A percentile compares a stretch with the other conserved stretches of the same genome.
Evolutionary conservation across 2,113 vertebrate genomes (phyloP).

Genomic region (Phalacrocorax brasilianus): DNA sequence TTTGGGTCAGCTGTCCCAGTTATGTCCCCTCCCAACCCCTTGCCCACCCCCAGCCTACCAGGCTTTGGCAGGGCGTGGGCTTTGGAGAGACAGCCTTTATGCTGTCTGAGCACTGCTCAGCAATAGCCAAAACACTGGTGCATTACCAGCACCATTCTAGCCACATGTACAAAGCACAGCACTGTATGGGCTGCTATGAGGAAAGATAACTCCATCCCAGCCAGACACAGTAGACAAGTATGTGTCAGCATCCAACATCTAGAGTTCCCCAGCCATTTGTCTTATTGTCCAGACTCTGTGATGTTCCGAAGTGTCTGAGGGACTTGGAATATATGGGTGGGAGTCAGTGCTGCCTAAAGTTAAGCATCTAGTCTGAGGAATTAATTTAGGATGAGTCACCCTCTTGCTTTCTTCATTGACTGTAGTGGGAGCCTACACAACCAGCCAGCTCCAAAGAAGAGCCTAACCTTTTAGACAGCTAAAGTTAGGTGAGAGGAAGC

Average conservation of each 20-base stretch:
- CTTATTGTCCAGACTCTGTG: neutral
- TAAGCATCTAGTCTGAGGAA: neutral
- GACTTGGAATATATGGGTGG: neutral
- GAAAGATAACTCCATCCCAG: neutral
- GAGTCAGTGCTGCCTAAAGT: neutral
- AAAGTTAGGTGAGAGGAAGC: neutral
- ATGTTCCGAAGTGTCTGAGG: neutral
- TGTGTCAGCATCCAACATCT: neutral
- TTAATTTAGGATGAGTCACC: neutral
- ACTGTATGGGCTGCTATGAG: neutral
- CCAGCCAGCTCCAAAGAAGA: neutral
- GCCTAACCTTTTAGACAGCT: neutral
- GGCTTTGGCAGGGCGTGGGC: neutral
- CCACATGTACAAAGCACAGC: neutral
- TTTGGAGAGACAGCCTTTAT: neutral
- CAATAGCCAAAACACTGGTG: neutral
- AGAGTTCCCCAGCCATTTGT: neutral
- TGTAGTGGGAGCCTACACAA: neutral
- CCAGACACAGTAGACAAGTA: neutral
- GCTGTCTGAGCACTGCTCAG: neutral
- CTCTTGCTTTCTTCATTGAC: neutral
- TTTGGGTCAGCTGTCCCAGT: neutral
- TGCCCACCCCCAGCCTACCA: neutral
- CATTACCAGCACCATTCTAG: fast-evolving
- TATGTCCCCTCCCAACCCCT: neutral